These are phyloP conservation scores for Beris chalybata DNA, from an alignment of 2,888 invertebrate genomes.

Conservation along the genomic window DNA sequence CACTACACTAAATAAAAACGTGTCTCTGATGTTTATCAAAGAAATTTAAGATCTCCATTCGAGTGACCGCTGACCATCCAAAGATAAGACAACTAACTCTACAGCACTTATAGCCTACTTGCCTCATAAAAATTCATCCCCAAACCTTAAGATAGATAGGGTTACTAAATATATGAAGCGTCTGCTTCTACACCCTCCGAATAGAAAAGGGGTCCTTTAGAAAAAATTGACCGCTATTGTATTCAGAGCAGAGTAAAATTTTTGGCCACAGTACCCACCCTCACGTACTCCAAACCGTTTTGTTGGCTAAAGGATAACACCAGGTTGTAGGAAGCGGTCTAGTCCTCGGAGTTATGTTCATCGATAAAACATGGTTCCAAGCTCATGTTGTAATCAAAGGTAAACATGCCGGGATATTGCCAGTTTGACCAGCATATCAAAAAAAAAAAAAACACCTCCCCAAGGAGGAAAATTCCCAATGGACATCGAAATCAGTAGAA, in stretches of 20 bases:
- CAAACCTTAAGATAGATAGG: conserved; percentile 7
- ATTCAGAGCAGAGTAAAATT: no score
- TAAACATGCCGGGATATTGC: conserved; percentile 32
- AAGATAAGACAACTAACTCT: conserved; percentile 44
- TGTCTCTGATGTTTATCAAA: conserved; percentile 35
- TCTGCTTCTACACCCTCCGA: no score
- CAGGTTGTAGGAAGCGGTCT: conserved; percentile 11
- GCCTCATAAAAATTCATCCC: conserved; percentile 47
- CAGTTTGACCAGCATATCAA: conserved; percentile 5
- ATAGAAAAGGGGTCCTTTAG: no score
- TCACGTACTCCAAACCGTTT: conserved; percentile 7
- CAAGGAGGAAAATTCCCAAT: not conserved
- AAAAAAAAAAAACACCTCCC: not conserved
- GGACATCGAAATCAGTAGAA: conserved; percentile 15
- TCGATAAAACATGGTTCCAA: conserved; percentile 29
- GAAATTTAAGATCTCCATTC: conserved; percentile 39
- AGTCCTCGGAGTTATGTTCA: conserved; percentile 26
- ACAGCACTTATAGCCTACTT: conserved; percentile 28
- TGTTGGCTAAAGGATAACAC: conserved; percentile 23
- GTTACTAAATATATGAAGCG: no score
- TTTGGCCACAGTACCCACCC: no score
- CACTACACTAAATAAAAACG: not conserved
- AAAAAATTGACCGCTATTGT: no score
- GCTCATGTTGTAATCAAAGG: conserved; percentile 33
- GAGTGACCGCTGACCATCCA: conserved; percentile 46